A percentile compares a stretch with the other conserved stretches of the same genome.
phyloP scores from a whole-genome alignment of 1,140 invertebrate species.

The Apis florea region DNA sequence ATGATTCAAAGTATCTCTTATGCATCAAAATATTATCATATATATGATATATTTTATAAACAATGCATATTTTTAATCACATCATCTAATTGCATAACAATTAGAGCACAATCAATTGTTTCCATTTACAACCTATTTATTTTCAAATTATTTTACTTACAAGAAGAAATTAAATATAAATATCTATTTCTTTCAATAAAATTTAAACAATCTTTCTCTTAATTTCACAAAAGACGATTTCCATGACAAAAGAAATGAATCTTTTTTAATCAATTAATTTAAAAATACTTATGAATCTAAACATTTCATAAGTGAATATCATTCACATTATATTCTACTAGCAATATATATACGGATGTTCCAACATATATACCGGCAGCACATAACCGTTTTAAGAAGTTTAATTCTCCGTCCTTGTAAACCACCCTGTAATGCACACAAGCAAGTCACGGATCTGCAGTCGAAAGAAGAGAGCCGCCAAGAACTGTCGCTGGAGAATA shows the following conservation, averaged over 20 bases:
- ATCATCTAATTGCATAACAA: conserved; percentile 20
- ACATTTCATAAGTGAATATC: not conserved
- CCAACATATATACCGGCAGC: conserved; percentile 33
- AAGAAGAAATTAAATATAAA: not conserved
- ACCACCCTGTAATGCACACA: conserved; percentile 64
- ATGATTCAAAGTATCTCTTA: not conserved
- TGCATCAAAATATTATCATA: not conserved
- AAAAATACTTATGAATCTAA: not conserved
- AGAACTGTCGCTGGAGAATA: conserved; percentile 52
- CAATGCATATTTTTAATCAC: not conserved
- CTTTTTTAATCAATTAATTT: conserved; percentile 5
- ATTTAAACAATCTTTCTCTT: conserved; percentile 30
- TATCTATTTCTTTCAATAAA: not conserved
- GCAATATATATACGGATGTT: conserved; percentile 16
- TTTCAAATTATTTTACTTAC: conserved; percentile 11
- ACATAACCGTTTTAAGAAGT: conserved; percentile 66
- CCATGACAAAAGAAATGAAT: conserved; percentile 53
- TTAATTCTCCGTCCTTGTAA: conserved; percentile 68
- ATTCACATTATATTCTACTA: too few relatives aligned
- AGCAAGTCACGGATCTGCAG: conserved; percentile 30
- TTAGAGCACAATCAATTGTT: not conserved
- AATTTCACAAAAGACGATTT: conserved; percentile 45
- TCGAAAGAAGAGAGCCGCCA: conserved; percentile 40
- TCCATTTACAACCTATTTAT: too few relatives aligned
- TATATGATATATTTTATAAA: not conserved